Base-by-base conservation (phyloP, 2,113 vertebrate species). In the Salvelinus fontinalis region DNA sequence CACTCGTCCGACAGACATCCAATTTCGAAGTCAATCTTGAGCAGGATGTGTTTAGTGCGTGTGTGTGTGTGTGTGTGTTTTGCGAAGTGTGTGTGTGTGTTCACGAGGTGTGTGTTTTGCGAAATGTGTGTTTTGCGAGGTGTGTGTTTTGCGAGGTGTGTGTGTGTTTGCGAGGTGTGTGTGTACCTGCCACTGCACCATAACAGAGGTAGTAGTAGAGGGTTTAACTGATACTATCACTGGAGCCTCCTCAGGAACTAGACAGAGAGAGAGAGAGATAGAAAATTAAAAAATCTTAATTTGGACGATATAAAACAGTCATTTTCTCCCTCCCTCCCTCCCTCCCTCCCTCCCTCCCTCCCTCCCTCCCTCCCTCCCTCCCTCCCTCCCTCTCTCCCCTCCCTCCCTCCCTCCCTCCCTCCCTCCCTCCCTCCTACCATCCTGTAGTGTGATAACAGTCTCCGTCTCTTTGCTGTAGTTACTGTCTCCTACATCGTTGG, bases 401-500 rank as follows among this genome's bases (percentile, higher is more conserved):
- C 0, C 31, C 27, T 59, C 8, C 39, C 67, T n/a, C 13, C 51
- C 44, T 31, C 16, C 18, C 20, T 62, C 20, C 18, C 74, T 74
- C 69, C 65, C 51, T 60, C 54, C 16, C 0, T 8, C 51, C 31
- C 16, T 39, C 96, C 97, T 90, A 99, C 97, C 96, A 0, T 98
- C 97, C 91, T 98, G 97, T 85, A 99, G 93, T 0, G 97, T 99
- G 0, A 96, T 98, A 24, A 97, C 94, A 0, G 96, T 91, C 49
- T 98, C 96, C 0, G 97, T 97, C 93, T 98, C 96, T 0, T 76
- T 77, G 16, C 96, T 97, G 86, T 95, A 95, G 88, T 95, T 86
- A 0, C 97, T 99, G 91, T 97, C 96, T 73, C 97, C 97, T 0
- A 99, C 91, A 62, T 99, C 97, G 1, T 99, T 99, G 87, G 97